These are phyloP conservation scores for Mandrillus leucophaeus DNA, from an alignment of 2,113 vertebrate genomes.

Conservation along the genomic window DNA sequence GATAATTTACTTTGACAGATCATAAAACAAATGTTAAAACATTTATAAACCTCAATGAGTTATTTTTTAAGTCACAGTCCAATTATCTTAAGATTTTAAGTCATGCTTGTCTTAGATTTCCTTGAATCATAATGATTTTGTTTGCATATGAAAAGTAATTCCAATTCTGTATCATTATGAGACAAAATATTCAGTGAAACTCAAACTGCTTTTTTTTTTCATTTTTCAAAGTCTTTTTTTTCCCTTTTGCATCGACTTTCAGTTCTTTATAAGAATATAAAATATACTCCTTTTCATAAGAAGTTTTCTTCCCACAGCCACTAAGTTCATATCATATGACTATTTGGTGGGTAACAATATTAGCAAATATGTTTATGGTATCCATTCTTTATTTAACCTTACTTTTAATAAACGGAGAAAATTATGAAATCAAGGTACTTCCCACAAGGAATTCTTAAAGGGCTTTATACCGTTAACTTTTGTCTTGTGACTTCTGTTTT, in stretches of 20 bases:
- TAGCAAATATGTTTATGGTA: background rate
- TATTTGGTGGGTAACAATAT: background rate
- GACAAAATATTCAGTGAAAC: slow-evolving; percentile 24
- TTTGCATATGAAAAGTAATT: slow-evolving; percentile 46
- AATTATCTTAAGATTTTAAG: slow-evolving; percentile 57
- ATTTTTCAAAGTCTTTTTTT: background rate
- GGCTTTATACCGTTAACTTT: background rate
- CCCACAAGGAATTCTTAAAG: background rate
- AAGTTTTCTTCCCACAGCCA: background rate
- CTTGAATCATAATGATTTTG: slow-evolving; percentile 47
- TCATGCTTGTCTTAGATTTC: slow-evolving; percentile 45
- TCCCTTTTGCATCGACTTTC: background rate
- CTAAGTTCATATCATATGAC: background rate
- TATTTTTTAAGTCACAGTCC: slow-evolving; percentile 60
- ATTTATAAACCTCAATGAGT: slow-evolving; percentile 47
- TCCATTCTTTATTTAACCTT: background rate
- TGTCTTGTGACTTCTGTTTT: background rate
- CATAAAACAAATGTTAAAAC: slow-evolving; percentile 69
- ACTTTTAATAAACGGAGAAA: slow-evolving; percentile 23
- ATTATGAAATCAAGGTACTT: background rate
- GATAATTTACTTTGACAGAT: slow-evolving; percentile 71
- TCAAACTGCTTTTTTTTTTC: background rate
- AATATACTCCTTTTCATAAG: background rate
- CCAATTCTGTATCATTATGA: background rate
- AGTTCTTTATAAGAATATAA: slow-evolving; percentile 25